These are phyloP conservation scores for Diarsia dahlii DNA, from an alignment of 2,888 invertebrate species.

Conservation along the genomic window DNA sequence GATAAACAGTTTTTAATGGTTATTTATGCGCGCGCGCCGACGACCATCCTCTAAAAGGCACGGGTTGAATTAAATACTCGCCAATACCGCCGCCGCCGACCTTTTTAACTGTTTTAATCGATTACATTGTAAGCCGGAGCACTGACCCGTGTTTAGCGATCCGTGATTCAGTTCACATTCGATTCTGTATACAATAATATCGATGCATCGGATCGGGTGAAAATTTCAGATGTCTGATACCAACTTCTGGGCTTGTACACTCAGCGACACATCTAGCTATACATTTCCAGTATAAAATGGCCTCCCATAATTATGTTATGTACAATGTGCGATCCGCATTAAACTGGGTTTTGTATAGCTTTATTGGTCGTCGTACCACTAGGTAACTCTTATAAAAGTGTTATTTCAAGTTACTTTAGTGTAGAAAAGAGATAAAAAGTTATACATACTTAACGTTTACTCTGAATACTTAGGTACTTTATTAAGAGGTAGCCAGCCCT, in stretches of 20 bases:
- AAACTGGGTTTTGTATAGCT: no score
- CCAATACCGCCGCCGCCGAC: slow-evolving; percentile 60
- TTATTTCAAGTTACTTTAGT: neutral
- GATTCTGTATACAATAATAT: slow-evolving; percentile 29
- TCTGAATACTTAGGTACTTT: no score
- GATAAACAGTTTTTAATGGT: slow-evolving; percentile 86
- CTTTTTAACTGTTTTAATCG: slow-evolving; percentile 70
- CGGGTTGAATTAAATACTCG: slow-evolving; percentile 70
- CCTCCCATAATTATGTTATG: no score
- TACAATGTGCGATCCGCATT: no score
- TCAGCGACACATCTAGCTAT: no score
- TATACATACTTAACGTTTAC: no score
- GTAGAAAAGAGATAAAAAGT: neutral
- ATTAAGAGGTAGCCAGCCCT: neutral
- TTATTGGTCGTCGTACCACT: no score
- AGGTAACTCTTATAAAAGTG: neutral
- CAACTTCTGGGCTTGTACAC: neutral
- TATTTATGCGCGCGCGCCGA: slow-evolving; percentile 78
- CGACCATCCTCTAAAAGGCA: slow-evolving; percentile 70
- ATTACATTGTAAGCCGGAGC: slow-evolving; percentile 60
- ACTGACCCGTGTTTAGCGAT: slow-evolving; percentile 56
- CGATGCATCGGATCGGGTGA: slow-evolving; percentile 20
- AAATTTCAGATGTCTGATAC: neutral
- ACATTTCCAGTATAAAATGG: no score
- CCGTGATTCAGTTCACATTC: slow-evolving; percentile 39